Base-by-base conservation (phyloP, 1,140 invertebrate genomes). In the Drosophila pachea region DNA sequence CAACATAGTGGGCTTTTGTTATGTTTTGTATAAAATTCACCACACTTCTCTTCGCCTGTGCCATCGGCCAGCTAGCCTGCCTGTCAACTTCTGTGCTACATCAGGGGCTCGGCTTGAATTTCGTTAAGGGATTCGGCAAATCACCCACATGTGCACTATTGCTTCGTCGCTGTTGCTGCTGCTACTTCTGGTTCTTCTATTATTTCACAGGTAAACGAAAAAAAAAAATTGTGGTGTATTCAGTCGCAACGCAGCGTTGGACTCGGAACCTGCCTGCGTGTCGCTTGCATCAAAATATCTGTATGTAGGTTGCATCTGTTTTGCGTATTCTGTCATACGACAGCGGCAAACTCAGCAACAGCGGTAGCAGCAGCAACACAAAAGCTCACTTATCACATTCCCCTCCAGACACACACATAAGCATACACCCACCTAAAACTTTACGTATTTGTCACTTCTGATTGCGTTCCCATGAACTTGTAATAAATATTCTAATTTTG, bases 401-500 rank as follows among this genome's bases (percentile, higher is more conserved):
- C 69, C 78, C 63, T 83, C 53, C 52, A 70, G 42, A 40, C 42
- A 47, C 33, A 22, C 36, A 55, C 61, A 45, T 14, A 9, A 52
- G 9, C 29, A 58, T 16, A 11, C 61, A 58, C 36, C 55, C 11
- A 22, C 31, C 32, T 48, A 47, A 43, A n/a, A 64, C 22, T 8
- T 14, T 54, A 33, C 38, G 47, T 56, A 70, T 73, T 67, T 74
- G 70, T 59, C 66, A 73, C 55, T 59, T 68, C 48, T 22, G 36
- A 67, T 59, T 59, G 54, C 58, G 83, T 82, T 86, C 76, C 76
- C 81, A 81, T 84, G 81, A 84, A 86, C 81, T 84, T 84, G 81
- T 84, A 74, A 71, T 74, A 76, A 68, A 75, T 72, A 86, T 81
- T 86, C 81, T 71, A 86, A 79, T 79, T 79, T 83, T 83, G 79